phyloP scores from a whole-genome alignment of 2,113 vertebrate genomes.

The Panthera leo region DNA sequence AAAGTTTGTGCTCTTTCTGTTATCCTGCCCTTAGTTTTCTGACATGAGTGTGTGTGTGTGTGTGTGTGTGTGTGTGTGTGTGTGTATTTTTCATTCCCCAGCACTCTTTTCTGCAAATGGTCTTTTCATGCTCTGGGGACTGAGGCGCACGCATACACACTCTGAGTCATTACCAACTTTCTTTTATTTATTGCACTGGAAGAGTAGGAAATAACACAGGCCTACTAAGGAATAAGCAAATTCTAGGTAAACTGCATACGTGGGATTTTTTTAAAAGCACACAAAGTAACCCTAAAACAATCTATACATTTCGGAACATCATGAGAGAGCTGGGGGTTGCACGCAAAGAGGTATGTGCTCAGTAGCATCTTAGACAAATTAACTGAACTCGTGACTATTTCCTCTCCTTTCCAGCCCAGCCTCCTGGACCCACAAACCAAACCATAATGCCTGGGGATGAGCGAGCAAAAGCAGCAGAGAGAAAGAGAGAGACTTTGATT shows the following conservation, averaged over 20 bases:
- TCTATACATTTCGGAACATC: slow-evolving; percentile 55
- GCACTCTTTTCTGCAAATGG: background rate
- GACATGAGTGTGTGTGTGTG: background rate
- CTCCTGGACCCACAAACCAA: background rate
- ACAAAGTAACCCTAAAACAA: slow-evolving; percentile 26
- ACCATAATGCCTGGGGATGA: background rate
- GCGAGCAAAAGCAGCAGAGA: background rate
- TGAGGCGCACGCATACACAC: background rate
- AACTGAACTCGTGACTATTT: background rate
- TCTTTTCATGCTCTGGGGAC: background rate
- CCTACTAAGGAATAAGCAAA: slow-evolving; percentile 53
- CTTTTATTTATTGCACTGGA: slow-evolving; percentile 73
- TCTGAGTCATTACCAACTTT: slow-evolving; percentile 9
- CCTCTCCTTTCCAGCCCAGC: background rate
- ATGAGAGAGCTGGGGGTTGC: background rate
- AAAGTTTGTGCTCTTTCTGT: background rate
- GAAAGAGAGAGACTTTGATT: background rate
- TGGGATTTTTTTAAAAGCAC: slow-evolving; percentile 43
- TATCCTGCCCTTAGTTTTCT: background rate
- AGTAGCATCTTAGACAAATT: background rate
- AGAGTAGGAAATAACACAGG: slow-evolving; percentile 57
- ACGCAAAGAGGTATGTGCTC: background rate
- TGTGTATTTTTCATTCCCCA: background rate
- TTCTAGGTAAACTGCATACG: slow-evolving; percentile 54
- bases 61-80: background rate